Evolutionary conservation across 2,113 vertebrate genomes (phyloP), one percentile per base, ranked within the genome.

Genomic region (Bos indicus): DNA sequence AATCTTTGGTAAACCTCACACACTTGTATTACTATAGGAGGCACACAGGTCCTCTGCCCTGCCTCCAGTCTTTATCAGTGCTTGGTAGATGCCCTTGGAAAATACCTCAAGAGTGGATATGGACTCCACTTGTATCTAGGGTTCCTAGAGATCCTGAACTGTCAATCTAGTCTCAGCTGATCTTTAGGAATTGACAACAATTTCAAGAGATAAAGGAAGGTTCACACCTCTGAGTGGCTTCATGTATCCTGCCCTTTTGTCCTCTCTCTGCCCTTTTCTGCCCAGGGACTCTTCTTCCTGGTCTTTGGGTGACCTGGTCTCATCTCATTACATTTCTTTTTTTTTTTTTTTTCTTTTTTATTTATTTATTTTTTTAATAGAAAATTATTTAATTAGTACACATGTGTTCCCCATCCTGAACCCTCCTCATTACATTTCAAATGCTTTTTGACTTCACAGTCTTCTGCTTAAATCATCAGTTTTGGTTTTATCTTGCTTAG

Each of bases 201-300:
- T 83, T 94, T 82, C 16, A 78, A 67, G 16, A 67, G 21, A 40
- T 46, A 88, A 88, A 84, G 21, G 30, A 94, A 77, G 21, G 14
- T 56, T 94, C 13, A 26, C 14, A 6, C n/a, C 48, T 92, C 56
- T 36, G 16, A n/a, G 56, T 3, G 43, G 48, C 56, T 71, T 77
- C 51, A 2, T 52, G 8, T 43, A 56, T 40, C 67, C 7, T 36
- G 23, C 30, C 10, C 9, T 60, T 52, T 52, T 64, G 25, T 89
- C 19, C 8, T 48, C 11, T n/a, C 16, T 54, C 30, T 21, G 30
- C 15, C 21, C 30, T 62, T 60, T 17, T 54, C 13, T 77, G 51
- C 54, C 51, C 26, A 25, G 11, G 16, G 30, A 40, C 11, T 48
- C 4, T 23, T 52, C 33, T 59, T 6, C 30, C 11, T 8, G 7